Evolutionary conservation across 2,888 invertebrate genomes (phyloP), one percentile per base, ranked within the genome.

Genomic region (Drosophila greeni): DNA sequence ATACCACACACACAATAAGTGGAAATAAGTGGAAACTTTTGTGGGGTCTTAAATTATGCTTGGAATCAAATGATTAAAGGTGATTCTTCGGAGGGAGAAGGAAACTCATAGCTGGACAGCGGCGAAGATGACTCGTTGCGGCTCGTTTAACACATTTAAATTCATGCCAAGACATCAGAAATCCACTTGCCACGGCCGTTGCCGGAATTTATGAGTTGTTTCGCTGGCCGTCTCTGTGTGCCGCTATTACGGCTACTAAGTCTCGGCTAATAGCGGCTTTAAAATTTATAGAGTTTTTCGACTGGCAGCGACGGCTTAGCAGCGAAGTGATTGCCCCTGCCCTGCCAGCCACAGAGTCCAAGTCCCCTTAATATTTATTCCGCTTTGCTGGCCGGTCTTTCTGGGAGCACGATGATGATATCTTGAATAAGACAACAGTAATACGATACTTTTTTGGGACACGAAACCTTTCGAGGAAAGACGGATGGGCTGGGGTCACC

Each of bases 221-320:
- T 26, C 42, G 40, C 60, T 29, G 37, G 18, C 20, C 31, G 37
- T 23, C 33, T 34, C 45, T 39, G 45, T 29, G 45, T 29, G 45
- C 45, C 45, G 60, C 58, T 37, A 76, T 67, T 61, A 65, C 54
- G 54, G 77, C 73, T 73, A 76, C 78, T 79, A 82, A 79, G 81
- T 73, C 78, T 34, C 55, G 51, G 76, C 81, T 82, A 84, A 84
- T 82, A 76, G 79, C 81, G 72, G 77, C 82, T 82, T 81, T 84
- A 76, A 70, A 84, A 84, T 84, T 82, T 79, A 84, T 82, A 75
- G 80, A 81, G 75, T 76, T 79, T 84, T 58, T 43, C 48, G 69
- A 71, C 66, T 62, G 62, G 5, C 40, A 37, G 67, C 18, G 14
- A 56, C 49, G 74, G 83, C 74, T 78, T 76, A 82, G 59, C 8